phyloP scores from a whole-genome alignment of 2,113 vertebrate species.

The Neomonachus schauinslandi region DNA sequence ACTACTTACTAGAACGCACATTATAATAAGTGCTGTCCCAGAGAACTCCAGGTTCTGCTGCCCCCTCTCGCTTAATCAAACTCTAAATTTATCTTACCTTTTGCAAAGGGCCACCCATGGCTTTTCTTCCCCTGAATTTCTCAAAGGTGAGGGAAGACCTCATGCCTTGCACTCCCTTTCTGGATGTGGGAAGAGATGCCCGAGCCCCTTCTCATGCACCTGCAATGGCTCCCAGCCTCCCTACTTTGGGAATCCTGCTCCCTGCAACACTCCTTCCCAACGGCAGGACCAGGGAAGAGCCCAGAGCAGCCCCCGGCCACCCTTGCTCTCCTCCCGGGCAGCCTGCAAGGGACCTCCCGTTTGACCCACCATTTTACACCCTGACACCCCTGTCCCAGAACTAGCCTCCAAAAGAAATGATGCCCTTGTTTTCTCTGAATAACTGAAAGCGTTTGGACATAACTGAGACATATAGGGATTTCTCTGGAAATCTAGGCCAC shows the following conservation, averaged over 20 bases:
- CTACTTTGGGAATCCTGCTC: background rate
- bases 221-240: background rate
- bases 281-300: background rate
- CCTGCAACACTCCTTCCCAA: background rate
- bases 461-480: background rate
- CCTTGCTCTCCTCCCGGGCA: rapidly evolving
- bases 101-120: background rate
- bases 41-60: background rate
- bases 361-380: background rate
- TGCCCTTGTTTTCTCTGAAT: background rate
- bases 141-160: background rate
- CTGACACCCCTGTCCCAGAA: background rate
- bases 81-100: background rate
- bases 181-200: background rate
- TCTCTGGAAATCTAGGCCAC: background rate
- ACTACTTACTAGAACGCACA: background rate
- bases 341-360: background rate
- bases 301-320: background rate
- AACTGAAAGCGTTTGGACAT: background rate
- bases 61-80: background rate
- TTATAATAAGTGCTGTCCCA: background rate
- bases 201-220: background rate
- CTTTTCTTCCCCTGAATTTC: background rate
- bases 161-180: background rate
- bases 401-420: background rate